Evolutionary conservation across 2,888 invertebrate genomes (phyloP), one percentile per base, ranked within the genome.

Genomic region (Drosophila ezoana): DNA sequence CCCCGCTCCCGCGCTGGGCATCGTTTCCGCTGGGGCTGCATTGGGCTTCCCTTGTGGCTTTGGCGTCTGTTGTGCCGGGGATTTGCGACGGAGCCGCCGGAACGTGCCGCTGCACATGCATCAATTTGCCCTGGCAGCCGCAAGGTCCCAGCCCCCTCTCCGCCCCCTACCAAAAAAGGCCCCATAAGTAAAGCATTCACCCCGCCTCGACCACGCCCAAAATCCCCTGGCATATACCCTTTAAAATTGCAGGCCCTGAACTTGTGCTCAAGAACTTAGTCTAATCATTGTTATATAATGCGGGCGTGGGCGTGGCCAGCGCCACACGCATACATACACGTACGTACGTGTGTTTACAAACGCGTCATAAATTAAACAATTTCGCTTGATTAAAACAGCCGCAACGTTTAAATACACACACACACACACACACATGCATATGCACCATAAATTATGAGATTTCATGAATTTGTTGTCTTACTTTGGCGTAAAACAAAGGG

Each of bases 361-460:
- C 16, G 38, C 45, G 62, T 38, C 58, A 67, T 67, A 56, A 72
- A 72, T 62, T 61, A 54, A 62, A 40, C 53, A 38, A 81, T 80
- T 72, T 64, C 60, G 72, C 77, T 82, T 80, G 74, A 82, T 80
- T 82, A 76, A 80, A 80, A 76, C 64, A 76, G 80, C 77, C 83
- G 63, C 80, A 80, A 72, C 71, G 76, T 76, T 80, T 66, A 68
- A 76, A 67, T 62, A 57, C 35, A 38, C 16, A 38, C 37, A 43
- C 47, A 47, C 18, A 38, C 51, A 18, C 48, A 14, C 18, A 61
- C 32, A 32, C 43, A 52, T 2, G 11, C 20, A 38, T 16, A 18
- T 16, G 6, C 16, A 35, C 18, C 32, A 68, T 68, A 52, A 62
- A 48, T 62, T 57, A 70, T 71, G 43, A 37, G 62, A 38, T 11